phyloP scores from a whole-genome alignment of 2,888 invertebrate species.

The Acanthosepion lycidas region DNA sequence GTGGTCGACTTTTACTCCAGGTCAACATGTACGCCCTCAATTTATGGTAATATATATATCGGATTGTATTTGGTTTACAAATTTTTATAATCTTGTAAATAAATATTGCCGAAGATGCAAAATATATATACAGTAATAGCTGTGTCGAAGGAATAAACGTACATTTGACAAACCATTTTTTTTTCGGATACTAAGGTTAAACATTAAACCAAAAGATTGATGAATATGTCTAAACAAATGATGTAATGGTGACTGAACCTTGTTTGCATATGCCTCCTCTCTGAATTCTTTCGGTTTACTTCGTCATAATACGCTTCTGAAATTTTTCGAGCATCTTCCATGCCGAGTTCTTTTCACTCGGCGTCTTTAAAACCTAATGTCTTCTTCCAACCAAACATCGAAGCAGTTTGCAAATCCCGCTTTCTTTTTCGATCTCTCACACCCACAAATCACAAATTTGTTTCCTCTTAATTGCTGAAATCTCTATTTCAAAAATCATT shows the following conservation, averaged over 20 bases:
- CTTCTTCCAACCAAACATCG: background rate
- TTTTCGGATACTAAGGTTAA: background rate
- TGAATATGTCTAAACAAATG: background rate
- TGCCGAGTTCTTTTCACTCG: background rate
- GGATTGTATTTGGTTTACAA: no score
- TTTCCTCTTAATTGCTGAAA: background rate
- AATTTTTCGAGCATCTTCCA: background rate
- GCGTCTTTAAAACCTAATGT: background rate
- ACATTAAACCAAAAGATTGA: background rate
- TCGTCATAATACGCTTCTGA: background rate
- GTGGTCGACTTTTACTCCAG: no score
- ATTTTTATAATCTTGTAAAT: no score
- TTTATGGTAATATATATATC: no score
- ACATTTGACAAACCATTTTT: no score
- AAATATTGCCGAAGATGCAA: no score
- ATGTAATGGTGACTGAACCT: background rate
- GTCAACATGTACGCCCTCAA: no score
- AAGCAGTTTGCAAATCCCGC: background rate
- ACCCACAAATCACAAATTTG: background rate
- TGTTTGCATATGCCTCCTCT: background rate
- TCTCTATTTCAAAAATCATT: background rate
- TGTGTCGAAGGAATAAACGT: no score
- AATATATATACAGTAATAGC: no score
- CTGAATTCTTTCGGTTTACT: background rate
- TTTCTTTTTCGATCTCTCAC: background rate